Conservation (phyloP, 2,888 invertebrate genomes). For the Tholera decimalis region DNA sequence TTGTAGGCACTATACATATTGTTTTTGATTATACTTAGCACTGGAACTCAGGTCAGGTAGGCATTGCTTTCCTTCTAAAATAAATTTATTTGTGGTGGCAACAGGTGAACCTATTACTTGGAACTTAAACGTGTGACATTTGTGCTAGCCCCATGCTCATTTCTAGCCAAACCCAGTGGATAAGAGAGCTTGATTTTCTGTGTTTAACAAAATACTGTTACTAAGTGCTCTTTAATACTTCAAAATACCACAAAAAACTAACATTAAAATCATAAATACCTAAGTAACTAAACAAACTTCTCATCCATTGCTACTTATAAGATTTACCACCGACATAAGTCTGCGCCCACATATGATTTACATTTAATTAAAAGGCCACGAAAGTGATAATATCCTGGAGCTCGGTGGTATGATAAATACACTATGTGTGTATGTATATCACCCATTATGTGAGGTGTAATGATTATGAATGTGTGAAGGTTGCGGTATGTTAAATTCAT, state of each 20-base stretch:
- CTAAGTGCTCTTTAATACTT: not conserved
- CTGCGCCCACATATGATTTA: constrained; percentile 4
- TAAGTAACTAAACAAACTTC: not conserved
- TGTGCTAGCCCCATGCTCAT: no score
- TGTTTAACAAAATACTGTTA: no score
- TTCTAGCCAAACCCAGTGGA: no score
- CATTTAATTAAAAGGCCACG: constrained; percentile 19
- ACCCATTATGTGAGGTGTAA: constrained; percentile 16
- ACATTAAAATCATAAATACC: not conserved
- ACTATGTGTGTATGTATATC: constrained; percentile 5
- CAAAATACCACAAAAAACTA: not conserved
- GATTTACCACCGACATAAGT: constrained; percentile 11
- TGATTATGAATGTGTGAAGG: constrained; percentile 33
- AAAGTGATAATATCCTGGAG: constrained; percentile 20
- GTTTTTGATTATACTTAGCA: no score
- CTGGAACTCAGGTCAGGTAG: no score
- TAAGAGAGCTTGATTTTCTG: no score
- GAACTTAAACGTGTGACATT: no score
- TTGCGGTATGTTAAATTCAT: constrained; percentile 36
- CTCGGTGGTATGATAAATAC: not conserved
- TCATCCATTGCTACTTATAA: constrained; percentile 3
- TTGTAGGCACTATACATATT: no score
- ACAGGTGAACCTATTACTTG: no score
- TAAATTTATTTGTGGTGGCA: no score
- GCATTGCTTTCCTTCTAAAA: no score